phyloP scores from a whole-genome alignment of 2,888 invertebrate species.

The Euclidia mi region DNA sequence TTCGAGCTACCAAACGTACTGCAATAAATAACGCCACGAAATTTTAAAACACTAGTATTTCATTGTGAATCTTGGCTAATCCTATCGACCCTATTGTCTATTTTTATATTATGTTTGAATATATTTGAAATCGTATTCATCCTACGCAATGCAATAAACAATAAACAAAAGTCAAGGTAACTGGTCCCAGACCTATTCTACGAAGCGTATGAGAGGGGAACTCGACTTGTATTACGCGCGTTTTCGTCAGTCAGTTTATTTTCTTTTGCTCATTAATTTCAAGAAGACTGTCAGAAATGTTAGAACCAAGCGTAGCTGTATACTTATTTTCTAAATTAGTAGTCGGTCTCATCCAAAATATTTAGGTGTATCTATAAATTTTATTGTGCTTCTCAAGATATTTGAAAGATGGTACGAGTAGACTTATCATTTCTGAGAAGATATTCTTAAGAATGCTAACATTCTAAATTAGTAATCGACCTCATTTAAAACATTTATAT shows the following conservation, averaged over 20 bases:
- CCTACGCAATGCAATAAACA: constrained; percentile 71
- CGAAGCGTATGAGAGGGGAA: constrained; percentile 55
- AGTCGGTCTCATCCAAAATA: no score
- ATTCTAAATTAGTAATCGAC: no score
- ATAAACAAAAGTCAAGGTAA: constrained; percentile 71
- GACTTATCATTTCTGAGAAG: no score
- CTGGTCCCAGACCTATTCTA: constrained; percentile 58
- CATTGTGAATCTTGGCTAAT: constrained; percentile 44
- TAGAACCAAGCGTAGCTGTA: not conserved
- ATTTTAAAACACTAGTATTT: constrained; percentile 21
- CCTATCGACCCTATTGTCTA: constrained; percentile 65
- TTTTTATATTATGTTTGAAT: constrained; percentile 55
- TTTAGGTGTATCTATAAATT: no score
- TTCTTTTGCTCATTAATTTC: constrained; percentile 26
- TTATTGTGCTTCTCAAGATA: no score
- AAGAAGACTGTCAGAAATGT: constrained; percentile 4
- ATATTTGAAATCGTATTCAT: constrained; percentile 47
- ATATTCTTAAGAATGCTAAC: no score
- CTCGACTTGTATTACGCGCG: constrained; percentile 34
- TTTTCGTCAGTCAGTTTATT: constrained; percentile 29
- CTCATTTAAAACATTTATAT: no score
- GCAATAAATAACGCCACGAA: constrained; percentile 2
- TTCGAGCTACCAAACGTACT: not conserved
- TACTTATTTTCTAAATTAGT: no score
- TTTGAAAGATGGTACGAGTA: no score